Conservation (phyloP, 2,113 vertebrate genomes). For the Carassius gibelio region DNA sequence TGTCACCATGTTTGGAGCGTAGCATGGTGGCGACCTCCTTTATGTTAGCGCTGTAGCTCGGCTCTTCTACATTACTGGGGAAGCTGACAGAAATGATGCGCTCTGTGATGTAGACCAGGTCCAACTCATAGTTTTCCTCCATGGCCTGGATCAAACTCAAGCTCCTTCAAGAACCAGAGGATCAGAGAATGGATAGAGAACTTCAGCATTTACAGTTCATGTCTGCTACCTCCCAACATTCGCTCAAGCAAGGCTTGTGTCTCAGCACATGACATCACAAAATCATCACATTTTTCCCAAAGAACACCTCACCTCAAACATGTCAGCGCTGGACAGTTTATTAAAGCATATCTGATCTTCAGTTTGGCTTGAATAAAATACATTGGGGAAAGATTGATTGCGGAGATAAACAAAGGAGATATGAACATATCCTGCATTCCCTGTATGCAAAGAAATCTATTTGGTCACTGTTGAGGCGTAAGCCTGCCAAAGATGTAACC, state of each 20-base stretch:
- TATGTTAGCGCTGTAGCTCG: constrained; percentile 87
- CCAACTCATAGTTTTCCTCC: constrained; percentile 94
- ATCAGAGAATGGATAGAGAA: neutral
- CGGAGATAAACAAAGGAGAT: constrained; percentile 56
- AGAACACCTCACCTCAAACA: constrained; percentile 30
- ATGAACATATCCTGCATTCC: constrained; percentile 59
- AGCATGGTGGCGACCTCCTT: constrained; percentile 96
- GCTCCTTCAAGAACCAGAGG: constrained; percentile 68
- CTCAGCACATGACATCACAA: constrained; percentile 48
- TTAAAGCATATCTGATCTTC: constrained; percentile 53
- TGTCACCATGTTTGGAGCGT: constrained; percentile 93
- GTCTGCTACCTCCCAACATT: neutral
- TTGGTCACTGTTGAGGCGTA: constrained; percentile 46
- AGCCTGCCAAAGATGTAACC: constrained; percentile 30
- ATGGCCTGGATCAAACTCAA: constrained; percentile 80
- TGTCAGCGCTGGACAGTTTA: constrained; percentile 39
- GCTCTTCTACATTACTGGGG: constrained; percentile 83
- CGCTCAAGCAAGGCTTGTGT: constrained; percentile 16
- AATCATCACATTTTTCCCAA: constrained; percentile 28
- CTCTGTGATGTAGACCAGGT: constrained; percentile 90
- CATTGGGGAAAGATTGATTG: constrained; percentile 48
- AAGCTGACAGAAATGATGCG: constrained; percentile 93
- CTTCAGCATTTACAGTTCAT: neutral
- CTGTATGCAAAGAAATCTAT: constrained; percentile 53
- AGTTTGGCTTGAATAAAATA: constrained; percentile 40